A percentile compares a stretch with the other conserved stretches of the same genome.
These are phyloP conservation scores for Cnemophilus loriae DNA, from an alignment of 2,113 vertebrate genomes.

Conservation along the genomic window DNA sequence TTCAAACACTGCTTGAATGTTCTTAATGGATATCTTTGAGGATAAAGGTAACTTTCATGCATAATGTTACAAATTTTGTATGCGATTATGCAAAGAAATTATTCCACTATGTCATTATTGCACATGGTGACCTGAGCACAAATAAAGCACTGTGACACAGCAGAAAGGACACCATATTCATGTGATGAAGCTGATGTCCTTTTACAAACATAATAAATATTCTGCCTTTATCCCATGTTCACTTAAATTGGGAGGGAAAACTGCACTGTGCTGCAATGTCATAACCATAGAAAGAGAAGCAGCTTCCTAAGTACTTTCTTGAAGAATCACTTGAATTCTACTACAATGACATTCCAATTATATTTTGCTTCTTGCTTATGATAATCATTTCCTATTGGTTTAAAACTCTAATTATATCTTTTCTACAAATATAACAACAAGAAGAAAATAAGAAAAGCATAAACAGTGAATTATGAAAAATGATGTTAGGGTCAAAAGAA, in stretches of 20 bases:
- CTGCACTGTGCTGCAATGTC: neutral
- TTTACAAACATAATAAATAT: neutral
- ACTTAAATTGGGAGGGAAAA: neutral
- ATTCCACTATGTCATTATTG: neutral
- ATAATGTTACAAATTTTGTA: neutral
- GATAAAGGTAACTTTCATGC: neutral
- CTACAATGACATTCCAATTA: neutral
- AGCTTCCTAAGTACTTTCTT: neutral
- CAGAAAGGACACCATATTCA: neutral
- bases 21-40: neutral
- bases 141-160: neutral
- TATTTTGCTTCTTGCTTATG: neutral
- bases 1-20: neutral
- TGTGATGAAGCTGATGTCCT: neutral
- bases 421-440: neutral
- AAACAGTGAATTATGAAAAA: neutral
- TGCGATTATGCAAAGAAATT: neutral
- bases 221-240: neutral
- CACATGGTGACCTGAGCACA: neutral
- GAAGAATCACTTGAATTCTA: neutral
- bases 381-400: neutral
- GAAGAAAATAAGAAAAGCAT: neutral
- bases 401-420: neutral
- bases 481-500: neutral
- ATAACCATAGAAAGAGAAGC: neutral